Conservation (phyloP, 2,797 vertebrate genomes). For the Clarias pachynema region DNA sequence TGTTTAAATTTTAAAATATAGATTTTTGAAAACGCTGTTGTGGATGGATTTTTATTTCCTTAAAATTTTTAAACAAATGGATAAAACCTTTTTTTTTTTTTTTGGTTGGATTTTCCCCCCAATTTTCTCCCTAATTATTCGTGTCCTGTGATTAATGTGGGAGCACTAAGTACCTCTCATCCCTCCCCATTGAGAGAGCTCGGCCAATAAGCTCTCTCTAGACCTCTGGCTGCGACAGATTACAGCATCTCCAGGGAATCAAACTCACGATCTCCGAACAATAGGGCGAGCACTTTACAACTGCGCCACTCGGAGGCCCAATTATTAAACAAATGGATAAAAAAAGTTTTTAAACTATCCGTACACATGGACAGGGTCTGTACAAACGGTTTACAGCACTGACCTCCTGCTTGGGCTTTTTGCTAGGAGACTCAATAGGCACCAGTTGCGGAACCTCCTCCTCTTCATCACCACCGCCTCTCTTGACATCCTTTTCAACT, state of each 20-base stretch:
- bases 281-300: no score
- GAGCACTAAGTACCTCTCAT: no score
- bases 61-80: background rate
- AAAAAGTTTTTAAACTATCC: background rate
- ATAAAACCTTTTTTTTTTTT: background rate
- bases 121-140: no score
- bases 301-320: no score
- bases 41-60: background rate
- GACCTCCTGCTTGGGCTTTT: constrained; percentile 74
- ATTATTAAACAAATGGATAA: background rate
- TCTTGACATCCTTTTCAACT: background rate
- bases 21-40: background rate
- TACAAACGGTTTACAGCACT: constrained; percentile 29
- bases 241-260: no score
- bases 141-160: no score
- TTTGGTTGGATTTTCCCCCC: no score
- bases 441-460: constrained; percentile 76
- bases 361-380: background rate
- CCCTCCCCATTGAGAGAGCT: no score
- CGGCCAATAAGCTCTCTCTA: no score
- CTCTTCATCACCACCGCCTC: background rate
- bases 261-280: no score
- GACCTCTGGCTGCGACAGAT: no score
- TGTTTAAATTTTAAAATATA: background rate
- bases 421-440: constrained; percentile 67